These are phyloP conservation scores for Pocota personata DNA, from an alignment of 2,888 invertebrate genomes.

Conservation along the genomic window DNA sequence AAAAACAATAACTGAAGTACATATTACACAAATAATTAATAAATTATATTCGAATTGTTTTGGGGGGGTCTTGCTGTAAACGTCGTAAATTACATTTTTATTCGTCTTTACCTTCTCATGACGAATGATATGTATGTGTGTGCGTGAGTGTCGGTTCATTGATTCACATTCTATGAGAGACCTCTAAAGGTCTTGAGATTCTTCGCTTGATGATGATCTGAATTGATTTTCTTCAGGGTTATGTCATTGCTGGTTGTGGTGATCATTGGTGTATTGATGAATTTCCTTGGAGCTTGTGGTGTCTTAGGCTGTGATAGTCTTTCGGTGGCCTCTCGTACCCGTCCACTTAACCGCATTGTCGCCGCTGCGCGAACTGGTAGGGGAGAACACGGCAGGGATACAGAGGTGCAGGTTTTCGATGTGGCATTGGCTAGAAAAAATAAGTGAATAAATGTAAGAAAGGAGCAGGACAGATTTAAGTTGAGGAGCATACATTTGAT, in stretches of 20 bases:
- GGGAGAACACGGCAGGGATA: constrained; percentile 82
- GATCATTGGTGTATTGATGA: constrained; percentile 45
- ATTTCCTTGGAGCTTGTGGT: constrained; percentile 66
- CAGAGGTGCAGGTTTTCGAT: constrained; percentile 76
- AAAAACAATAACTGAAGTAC: constrained; percentile 35
- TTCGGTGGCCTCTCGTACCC: constrained; percentile 83
- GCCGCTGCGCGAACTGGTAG: constrained; percentile 77
- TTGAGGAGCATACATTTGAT: constrained; percentile 75
- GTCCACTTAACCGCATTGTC: constrained; percentile 83
- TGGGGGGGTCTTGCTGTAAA: constrained; percentile 56
- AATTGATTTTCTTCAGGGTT: constrained; percentile 54
- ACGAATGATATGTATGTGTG: not conserved
- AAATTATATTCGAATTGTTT: constrained; percentile 68
- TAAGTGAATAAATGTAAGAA: constrained; percentile 5
- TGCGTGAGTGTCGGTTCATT: not conserved
- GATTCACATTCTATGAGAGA: constrained; percentile 54
- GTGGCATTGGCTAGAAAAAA: constrained; percentile 70
- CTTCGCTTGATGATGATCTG: constrained; percentile 68
- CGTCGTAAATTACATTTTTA: constrained; percentile 8
- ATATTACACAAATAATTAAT: constrained; percentile 64
- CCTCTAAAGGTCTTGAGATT: constrained; percentile 68
- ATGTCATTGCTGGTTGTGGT: constrained; percentile 56
- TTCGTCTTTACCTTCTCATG: constrained; percentile 2
- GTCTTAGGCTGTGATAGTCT: constrained; percentile 81
- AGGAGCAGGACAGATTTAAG: not conserved